Base-by-base conservation (phyloP, 2,113 vertebrate species). In the Megalops atlanticus region DNA sequence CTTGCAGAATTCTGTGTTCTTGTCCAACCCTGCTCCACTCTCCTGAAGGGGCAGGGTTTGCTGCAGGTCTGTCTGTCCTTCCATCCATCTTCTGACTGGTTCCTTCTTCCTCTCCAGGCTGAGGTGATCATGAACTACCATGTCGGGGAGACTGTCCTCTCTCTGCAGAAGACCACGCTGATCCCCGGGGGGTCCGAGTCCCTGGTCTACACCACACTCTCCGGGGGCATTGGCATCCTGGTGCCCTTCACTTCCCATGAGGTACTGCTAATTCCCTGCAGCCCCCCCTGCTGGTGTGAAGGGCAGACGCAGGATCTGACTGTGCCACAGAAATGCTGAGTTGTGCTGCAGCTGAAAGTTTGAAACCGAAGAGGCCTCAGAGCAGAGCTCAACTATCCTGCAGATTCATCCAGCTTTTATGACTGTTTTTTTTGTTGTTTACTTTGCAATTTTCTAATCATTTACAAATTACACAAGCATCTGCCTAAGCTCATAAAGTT, bases 201-300 rank as follows among this genome's bases (percentile, higher is more conserved):
- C 0, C 94, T 99, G 43, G 98, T 99, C 77, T 99, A 99, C 82
- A 99, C 97, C 72, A 99, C 98, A 0, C 88, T 99, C 45, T 99
- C 98, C 0, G 98, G 98, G 31, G 97, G 97, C 49, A 98, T 99
- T 52, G 98, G 98, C 74, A 99, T 99, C 76, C 90, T 99, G 74
- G 98, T 99, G 70, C 98, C 98, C 0, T 99, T 99, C 87, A 99
- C 98, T 0, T 99, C 98, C 36, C 98, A 99, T 0, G 98, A 99
- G 96, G 98, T 98, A 86, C 15, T 21, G n/a, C 45, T 73, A 14
- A 41, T 14, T 33, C n/a, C 47, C 16, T 24, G 77, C 11, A 72
- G 0, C 12, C 5, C 18, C 15, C 6, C 21, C 68, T 45, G 0
- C 47, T n/a, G 69, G 69, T 10, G 7, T 45, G 33, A 35, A 35